These are phyloP conservation scores for Aphelenchoides bicaudatus DNA, from an alignment of 2,888 invertebrate genomes.

Conservation along the genomic window DNA sequence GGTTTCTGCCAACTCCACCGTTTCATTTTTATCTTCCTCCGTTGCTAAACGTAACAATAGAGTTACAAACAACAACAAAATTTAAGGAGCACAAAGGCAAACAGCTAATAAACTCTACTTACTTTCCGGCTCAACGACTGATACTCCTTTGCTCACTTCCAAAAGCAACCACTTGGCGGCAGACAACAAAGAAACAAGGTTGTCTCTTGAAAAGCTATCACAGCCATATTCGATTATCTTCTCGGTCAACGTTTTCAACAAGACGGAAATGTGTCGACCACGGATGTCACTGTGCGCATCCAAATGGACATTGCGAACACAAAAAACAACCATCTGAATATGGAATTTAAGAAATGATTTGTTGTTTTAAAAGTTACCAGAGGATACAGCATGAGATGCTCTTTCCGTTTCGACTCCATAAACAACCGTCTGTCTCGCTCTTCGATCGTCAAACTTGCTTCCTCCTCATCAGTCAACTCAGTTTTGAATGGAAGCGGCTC, in stretches of 20 bases:
- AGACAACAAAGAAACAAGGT: constrained; percentile 32
- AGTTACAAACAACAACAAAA: background rate
- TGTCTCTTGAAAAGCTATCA: constrained; percentile 34
- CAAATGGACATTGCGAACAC: constrained; percentile 39
- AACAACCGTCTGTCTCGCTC: constrained; percentile 28
- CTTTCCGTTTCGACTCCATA: constrained; percentile 24
- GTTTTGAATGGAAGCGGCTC: constrained; percentile 11
- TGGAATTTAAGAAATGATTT: constrained; percentile 1
- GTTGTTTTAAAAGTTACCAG: constrained; percentile 24
- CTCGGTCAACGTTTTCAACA: constrained; percentile 39
- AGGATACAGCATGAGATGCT: constrained; percentile 33
- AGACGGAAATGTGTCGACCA: constrained; percentile 37
- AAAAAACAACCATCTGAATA: constrained; percentile 41
- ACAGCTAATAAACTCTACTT: constrained; percentile 11
- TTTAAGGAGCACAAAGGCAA: background rate
- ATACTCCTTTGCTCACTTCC: constrained; percentile 35
- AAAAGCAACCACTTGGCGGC: constrained; percentile 29
- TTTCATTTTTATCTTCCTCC: background rate
- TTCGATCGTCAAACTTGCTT: constrained; percentile 27
- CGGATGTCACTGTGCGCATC: constrained; percentile 42
- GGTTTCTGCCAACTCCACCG: background rate
- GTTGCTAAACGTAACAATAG: background rate
- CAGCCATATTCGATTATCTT: constrained; percentile 31
- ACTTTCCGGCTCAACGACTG: constrained; percentile 31
- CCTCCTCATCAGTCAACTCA: constrained; percentile 25